Conservation (phyloP, 2,888 invertebrate species). For the Ochropacha duplaris region DNA sequence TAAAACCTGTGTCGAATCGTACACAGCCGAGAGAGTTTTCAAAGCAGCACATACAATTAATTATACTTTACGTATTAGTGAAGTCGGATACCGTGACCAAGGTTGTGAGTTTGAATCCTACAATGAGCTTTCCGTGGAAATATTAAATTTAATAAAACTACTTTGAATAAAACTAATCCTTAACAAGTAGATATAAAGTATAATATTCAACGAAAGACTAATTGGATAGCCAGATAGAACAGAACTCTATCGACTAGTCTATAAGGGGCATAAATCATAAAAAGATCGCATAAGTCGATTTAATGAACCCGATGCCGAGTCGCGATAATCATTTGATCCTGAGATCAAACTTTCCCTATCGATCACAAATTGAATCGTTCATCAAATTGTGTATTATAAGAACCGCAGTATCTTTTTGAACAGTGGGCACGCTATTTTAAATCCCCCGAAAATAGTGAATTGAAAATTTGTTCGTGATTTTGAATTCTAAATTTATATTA, state of each 20-base stretch:
- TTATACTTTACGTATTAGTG: too few species aligned
- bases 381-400: slow-evolving; percentile 13
- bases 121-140: too few species aligned
- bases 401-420: background rate
- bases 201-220: background rate
- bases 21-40: background rate
- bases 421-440: background rate
- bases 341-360: slow-evolving; percentile 19
- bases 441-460: background rate
- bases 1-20: too few species aligned
- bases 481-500: too few species aligned
- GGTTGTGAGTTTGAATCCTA: too few species aligned
- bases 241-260: background rate
- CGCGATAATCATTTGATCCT: slow-evolving; percentile 20
- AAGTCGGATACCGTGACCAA: too few species aligned
- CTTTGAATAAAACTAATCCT: too few species aligned
- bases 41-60: too few species aligned
- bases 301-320: slow-evolving; percentile 17
- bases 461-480: too few species aligned
- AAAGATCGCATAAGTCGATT: slow-evolving; percentile 9
- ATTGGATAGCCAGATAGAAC: background rate
- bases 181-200: too few species aligned
- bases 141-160: too few species aligned
- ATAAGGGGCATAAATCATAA: background rate
- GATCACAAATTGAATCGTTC: slow-evolving; percentile 27